Evolutionary conservation across 2,113 vertebrate genomes (phyloP), one percentile per base, ranked within the genome.

Genomic region (Butorides virescens): DNA sequence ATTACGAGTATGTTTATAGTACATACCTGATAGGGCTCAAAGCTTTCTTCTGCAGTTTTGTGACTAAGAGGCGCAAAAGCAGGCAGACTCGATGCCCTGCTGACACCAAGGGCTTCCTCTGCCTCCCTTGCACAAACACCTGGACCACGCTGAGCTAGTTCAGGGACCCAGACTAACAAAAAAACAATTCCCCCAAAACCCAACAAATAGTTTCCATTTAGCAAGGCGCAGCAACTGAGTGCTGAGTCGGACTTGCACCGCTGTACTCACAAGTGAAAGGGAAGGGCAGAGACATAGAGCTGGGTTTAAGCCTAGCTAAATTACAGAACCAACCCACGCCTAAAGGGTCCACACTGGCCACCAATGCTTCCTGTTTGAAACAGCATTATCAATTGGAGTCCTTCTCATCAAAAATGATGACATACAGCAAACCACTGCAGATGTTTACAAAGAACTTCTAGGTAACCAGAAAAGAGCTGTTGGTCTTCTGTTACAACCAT

Each of bases 1-100:
- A 0, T 58, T 61, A 29, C 0, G 0, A 74, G 8, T 16, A 7
- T 23, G 14, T 30, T 81, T 16, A 58, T 36, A 15, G 26, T 36
- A 14, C 7, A 2, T 5, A 29, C 32, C 30, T 42, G 36, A n/a
- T 5, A 34, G 26, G 8, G 13, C 9, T 37, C 58, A 20, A 27
- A 56, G 49, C 67, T 11, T 52, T 63, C 67, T 27, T 18, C 49
- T 4, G 26, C 11, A 34, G 26, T 68, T 68, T 39, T 32, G 25
- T n/a, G 49, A 53, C 10, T 29, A 32, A 62, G 42, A 67, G 23
- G 36, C 37, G 16, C 30, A 77, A 30, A 61, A 42, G 29, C 14
- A 22, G 27, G 17, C 36, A 50, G 47, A 22, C 30, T 34, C 39
- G 13, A 42, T 4, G 46, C 34, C 25, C 22, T 23, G 26, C 47